Evolutionary conservation across 2,888 invertebrate species (phyloP).

Genomic region (Heterodera filipjevi): DNA sequence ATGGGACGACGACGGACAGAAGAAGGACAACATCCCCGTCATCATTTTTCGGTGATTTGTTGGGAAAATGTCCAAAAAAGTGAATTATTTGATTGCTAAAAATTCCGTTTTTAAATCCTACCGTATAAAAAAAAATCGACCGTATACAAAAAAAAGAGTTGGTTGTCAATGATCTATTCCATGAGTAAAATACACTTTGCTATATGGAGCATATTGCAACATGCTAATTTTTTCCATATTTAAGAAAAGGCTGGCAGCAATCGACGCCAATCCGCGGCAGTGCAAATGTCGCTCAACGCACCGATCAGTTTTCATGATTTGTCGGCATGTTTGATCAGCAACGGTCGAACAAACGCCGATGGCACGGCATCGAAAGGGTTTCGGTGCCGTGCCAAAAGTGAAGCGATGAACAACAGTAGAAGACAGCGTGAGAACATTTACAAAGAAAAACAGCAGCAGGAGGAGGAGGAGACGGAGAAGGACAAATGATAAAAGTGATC

Average conservation of each 20-base stretch:
- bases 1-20: no score
- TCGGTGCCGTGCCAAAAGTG: background rate
- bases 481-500: background rate
- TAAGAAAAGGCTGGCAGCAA: background rate
- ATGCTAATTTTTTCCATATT: no score
- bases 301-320: conserved; percentile 4
- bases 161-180: no score
- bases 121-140: no score
- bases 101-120: no score
- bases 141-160: no score
- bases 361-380: background rate
- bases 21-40: no score
- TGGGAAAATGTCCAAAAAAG: no score
- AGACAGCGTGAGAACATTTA: background rate
- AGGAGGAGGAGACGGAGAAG: background rate
- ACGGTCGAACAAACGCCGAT: background rate
- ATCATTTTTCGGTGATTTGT: no score
- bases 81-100: no score
- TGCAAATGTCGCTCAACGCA: background rate
- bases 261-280: background rate
- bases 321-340: background rate
- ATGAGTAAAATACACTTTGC: no score
- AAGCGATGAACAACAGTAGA: background rate
- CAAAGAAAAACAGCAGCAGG: background rate
- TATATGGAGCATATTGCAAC: no score